Percentiles rank a stretch among this genome's conserved stretches.
phyloP scores from a whole-genome alignment of 2,888 invertebrate species.

The Imbricaverruca yamaguchii region DNA sequence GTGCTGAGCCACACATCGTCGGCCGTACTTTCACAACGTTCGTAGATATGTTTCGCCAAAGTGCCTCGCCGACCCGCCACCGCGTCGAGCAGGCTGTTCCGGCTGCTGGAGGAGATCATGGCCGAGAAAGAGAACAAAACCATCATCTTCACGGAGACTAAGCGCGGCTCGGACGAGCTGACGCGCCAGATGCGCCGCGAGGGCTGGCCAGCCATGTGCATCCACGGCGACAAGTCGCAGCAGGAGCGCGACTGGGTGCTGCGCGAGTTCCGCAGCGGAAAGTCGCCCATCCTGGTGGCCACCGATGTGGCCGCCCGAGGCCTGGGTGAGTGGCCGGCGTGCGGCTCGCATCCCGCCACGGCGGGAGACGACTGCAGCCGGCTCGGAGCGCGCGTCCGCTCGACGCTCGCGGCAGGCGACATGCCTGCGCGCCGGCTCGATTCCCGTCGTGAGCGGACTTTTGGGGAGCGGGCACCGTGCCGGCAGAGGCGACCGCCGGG shows the following conservation, averaged over 20 bases:
- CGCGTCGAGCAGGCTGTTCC: constrained; percentile 53
- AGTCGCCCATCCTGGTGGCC: constrained; percentile 81
- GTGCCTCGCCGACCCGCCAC: too few relatives aligned
- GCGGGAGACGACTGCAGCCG: too few relatives aligned
- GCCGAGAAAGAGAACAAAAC: constrained; percentile 91
- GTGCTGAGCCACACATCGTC: too few relatives aligned
- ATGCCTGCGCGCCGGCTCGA: too few relatives aligned
- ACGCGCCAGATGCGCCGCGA: constrained; percentile 80
- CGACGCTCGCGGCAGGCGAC: too few relatives aligned
- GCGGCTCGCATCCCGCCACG: too few relatives aligned
- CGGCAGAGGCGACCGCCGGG: too few relatives aligned
- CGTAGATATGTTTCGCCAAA: too few relatives aligned
- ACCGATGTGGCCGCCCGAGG: constrained; percentile 93
- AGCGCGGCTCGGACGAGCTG: constrained; percentile 88
- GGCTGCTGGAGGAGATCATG: constrained; percentile 80
- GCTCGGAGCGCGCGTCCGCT: too few relatives aligned
- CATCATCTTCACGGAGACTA: constrained; percentile 96
- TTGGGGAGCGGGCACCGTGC: too few relatives aligned
- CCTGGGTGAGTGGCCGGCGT: constrained; percentile 62
- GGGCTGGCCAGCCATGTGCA: constrained; percentile 74
- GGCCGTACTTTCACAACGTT: too few relatives aligned
- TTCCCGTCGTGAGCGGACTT: too few relatives aligned
- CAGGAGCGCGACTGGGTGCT: constrained; percentile 88
- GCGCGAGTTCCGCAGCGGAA: constrained; percentile 74
- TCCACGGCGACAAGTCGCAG: constrained; percentile 95